These are phyloP conservation scores for Albula goreensis DNA, from an alignment of 2,113 vertebrate species.

Conservation along the genomic window DNA sequence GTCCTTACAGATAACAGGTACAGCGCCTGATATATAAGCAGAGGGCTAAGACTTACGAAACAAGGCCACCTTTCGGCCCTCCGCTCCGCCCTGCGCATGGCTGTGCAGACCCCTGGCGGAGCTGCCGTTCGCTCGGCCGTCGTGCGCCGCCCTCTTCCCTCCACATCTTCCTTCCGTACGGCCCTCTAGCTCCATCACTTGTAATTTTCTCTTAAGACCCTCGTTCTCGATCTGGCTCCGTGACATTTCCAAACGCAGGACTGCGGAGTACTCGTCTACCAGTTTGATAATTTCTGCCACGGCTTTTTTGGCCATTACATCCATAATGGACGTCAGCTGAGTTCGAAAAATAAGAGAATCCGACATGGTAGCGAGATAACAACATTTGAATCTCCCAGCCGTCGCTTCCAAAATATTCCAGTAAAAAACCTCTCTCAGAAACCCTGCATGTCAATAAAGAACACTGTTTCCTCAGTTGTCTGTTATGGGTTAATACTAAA, in stretches of 20 bases:
- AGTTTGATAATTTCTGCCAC: constrained; percentile 66
- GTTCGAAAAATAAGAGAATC: constrained; percentile 41
- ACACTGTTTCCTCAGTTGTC: too few relatives aligned
- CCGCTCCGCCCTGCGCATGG: too few relatives aligned
- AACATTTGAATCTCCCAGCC: background rate
- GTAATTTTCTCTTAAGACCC: constrained; percentile 53
- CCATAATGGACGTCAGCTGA: constrained; percentile 64
- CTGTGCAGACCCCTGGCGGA: background rate
- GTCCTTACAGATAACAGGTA: too few relatives aligned
- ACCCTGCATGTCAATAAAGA: too few relatives aligned
- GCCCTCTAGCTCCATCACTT: constrained; percentile 33
- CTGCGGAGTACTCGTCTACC: constrained; percentile 51
- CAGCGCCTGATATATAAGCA: too few relatives aligned
- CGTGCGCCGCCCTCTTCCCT: too few relatives aligned
- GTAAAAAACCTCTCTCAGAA: background rate
- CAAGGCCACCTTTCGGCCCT: too few relatives aligned
- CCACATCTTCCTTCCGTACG: background rate
- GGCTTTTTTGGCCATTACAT: constrained; percentile 59
- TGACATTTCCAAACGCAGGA: constrained; percentile 59
- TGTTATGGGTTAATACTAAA: too few relatives aligned
- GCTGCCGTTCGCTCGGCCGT: background rate
- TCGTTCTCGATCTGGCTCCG: constrained; percentile 57
- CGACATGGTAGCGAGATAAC: constrained; percentile 43
- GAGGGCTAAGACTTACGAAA: too few relatives aligned
- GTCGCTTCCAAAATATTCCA: background rate